phyloP scores from a whole-genome alignment of 2,113 vertebrate genomes.

The Eclectus roratus region DNA sequence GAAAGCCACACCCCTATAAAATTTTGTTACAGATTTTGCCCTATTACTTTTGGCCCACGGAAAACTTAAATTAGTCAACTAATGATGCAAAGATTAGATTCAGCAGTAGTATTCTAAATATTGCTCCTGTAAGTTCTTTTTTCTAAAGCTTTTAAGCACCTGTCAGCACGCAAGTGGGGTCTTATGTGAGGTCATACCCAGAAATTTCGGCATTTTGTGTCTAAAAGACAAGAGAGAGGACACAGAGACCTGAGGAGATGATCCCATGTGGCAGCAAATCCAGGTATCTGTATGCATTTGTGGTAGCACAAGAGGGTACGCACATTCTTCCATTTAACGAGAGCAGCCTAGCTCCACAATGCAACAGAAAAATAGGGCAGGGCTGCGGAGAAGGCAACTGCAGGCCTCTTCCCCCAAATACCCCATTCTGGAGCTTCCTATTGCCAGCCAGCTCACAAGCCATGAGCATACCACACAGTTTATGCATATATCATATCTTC shows the following conservation, averaged over 20 bases:
- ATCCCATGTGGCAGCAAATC: neutral
- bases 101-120: neutral
- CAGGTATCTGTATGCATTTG: neutral
- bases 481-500: neutral
- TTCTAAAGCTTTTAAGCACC: neutral
- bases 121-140: neutral
- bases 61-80: constrained; percentile 6
- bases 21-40: constrained; percentile 34
- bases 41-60: constrained; percentile 43
- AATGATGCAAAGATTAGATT: constrained; percentile 23
- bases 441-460: neutral
- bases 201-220: neutral
- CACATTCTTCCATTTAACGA: neutral
- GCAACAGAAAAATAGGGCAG: neutral
- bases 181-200: neutral
- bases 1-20: neutral
- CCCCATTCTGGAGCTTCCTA: neutral
- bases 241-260: too few species aligned
- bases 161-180: neutral
- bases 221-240: neutral
- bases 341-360: neutral
- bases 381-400: neutral
- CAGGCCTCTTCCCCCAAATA: neutral
- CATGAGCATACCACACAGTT: neutral
- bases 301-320: too few species aligned